A percentile compares a stretch with the other conserved stretches of the same genome.
Conservation (phyloP, 1,140 invertebrate genomes). For the fruit fly (Drosophila melanogaster) region Release_6_plus_ISO1_MT NT_033779.5:6860001-6860500, state of each 20-base stretch:
- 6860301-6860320: constrained; percentile 84
- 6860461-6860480: constrained; percentile 88
- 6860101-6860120: constrained; percentile 94
- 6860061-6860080: constrained; percentile 91
- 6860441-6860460: constrained; percentile 86
- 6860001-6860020: constrained; percentile 55
- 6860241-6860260: constrained; percentile 90
- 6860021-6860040: constrained; percentile 58
- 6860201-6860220: constrained; percentile 95
- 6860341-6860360: constrained; percentile 92
- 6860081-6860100: constrained; percentile 94
- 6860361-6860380: constrained; percentile 92
- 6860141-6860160: constrained; percentile 78
- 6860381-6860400: constrained; percentile 94
- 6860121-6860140: constrained; percentile 92
- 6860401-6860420: constrained; percentile 93
- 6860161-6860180: constrained; percentile 88
- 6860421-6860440: constrained; percentile 93
- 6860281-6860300: constrained; percentile 78
- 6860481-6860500: constrained; percentile 92
- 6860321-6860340: constrained; percentile 89
- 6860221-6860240: constrained; percentile 94
- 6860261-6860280: constrained; percentile 86
- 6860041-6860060: constrained; percentile 91
- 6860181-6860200: constrained; percentile 90